Percentiles rank a stretch among this genome's conserved stretches.
These are phyloP conservation scores for Manis javanica DNA, from an alignment of 2,797 vertebrate species.

Conservation along the genomic window DNA sequence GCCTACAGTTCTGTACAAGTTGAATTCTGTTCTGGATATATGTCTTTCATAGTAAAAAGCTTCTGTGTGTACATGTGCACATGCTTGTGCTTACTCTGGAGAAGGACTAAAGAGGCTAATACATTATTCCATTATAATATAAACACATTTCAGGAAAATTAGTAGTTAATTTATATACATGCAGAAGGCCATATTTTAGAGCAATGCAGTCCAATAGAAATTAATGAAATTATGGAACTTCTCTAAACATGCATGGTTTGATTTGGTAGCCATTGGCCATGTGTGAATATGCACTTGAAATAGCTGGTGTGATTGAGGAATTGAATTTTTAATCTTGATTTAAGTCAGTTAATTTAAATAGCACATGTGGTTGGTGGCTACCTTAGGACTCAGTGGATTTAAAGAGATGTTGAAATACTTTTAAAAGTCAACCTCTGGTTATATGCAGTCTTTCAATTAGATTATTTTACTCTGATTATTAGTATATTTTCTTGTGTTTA, in stretches of 20 bases:
- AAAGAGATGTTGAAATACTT: not conserved
- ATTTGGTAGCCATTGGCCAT: not conserved
- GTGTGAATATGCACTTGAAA: not conserved
- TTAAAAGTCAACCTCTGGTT: not conserved
- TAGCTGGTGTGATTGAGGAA: not conserved
- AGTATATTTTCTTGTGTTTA: not conserved
- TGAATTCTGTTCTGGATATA: not conserved
- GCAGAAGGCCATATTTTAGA: not conserved
- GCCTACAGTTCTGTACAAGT: not conserved
- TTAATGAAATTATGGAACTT: not conserved
- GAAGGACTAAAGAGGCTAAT: not conserved
- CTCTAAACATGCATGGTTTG: not conserved
- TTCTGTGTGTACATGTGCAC: no score
- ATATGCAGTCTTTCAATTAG: not conserved
- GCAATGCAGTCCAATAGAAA: not conserved
- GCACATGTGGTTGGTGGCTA: not conserved
- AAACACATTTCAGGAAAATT: not conserved
- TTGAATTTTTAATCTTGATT: slow-evolving; percentile 34
- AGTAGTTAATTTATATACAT: not conserved
- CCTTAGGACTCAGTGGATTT: not conserved
- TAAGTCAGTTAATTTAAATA: slow-evolving; percentile 13
- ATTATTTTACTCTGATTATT: not conserved
- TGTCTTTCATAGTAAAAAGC: not conserved
- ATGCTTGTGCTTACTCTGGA: not conserved
- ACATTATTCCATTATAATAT: not conserved